A percentile compares a stretch with the other conserved stretches of the same genome.
These are phyloP conservation scores for Neopelma chrysocephalum DNA, from an alignment of 2,797 vertebrate species.

Conservation along the genomic window DNA sequence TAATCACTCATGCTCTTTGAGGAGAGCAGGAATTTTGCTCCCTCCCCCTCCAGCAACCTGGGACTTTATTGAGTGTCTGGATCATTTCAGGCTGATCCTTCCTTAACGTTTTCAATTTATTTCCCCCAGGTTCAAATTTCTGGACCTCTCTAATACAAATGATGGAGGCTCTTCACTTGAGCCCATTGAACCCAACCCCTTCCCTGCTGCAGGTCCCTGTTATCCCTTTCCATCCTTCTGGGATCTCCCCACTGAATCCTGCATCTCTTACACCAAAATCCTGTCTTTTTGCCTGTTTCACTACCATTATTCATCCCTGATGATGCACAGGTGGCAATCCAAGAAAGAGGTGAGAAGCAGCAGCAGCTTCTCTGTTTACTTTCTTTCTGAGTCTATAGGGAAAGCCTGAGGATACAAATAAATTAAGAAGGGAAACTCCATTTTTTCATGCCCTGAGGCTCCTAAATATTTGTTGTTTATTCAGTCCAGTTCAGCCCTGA, in stretches of 20 bases:
- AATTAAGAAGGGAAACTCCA: background rate
- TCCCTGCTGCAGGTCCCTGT: background rate
- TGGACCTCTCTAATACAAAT: background rate
- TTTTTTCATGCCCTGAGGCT: background rate
- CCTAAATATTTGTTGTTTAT: background rate
- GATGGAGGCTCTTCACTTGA: background rate
- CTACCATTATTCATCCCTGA: background rate
- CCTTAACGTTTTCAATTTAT: background rate
- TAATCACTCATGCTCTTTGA: slow-evolving; percentile 50
- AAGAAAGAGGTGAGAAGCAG: background rate
- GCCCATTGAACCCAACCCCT: background rate
- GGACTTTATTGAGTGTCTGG: slow-evolving; percentile 52
- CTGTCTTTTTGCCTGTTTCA: background rate
- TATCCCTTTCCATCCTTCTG: background rate
- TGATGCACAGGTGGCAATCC: background rate
- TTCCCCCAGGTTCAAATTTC: background rate
- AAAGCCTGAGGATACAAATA: background rate
- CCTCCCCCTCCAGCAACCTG: slow-evolving; percentile 37
- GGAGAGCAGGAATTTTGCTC: slow-evolving; percentile 34
- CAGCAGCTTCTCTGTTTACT: background rate
- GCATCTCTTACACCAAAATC: background rate
- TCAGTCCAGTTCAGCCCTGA: background rate
- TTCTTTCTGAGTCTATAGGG: background rate
- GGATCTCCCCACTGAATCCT: background rate
- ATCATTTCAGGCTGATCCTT: slow-evolving; percentile 54